These are phyloP conservation scores for Stomorhina lunata DNA, from an alignment of 2,888 invertebrate genomes.

Conservation along the genomic window DNA sequence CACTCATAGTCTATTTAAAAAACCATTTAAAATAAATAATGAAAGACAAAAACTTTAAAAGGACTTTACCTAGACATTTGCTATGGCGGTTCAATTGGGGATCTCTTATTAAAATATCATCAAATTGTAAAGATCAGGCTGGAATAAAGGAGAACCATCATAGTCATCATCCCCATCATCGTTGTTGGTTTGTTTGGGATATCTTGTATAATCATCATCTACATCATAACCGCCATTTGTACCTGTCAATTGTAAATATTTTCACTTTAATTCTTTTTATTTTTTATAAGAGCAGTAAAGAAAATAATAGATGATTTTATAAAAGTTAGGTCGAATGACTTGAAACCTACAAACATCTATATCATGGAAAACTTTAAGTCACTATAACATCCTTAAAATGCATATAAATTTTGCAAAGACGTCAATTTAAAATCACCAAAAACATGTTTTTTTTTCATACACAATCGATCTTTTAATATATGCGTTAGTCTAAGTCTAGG, in stretches of 20 bases:
- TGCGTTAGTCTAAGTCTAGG: too few relatives aligned
- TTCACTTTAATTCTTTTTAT: conserved; percentile 65
- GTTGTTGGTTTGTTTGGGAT: not conserved
- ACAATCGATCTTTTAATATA: too few relatives aligned
- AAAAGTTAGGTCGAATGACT: not conserved
- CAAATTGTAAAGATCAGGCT: conserved; percentile 70
- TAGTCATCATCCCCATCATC: conserved; percentile 23
- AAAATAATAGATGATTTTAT: too few relatives aligned
- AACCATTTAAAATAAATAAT: not conserved
- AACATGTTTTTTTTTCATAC: too few relatives aligned
- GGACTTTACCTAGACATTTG: not conserved
- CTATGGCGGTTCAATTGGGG: conserved; percentile 62
- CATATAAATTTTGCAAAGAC: too few relatives aligned
- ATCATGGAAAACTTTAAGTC: too few relatives aligned
- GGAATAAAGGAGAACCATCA: conserved; percentile 10
- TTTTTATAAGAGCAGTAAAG: too few relatives aligned
- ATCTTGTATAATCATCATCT: conserved; percentile 45
- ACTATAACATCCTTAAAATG: too few relatives aligned
- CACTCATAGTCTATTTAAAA: conserved; percentile 59
- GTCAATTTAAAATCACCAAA: too few relatives aligned
- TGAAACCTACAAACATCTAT: not conserved
- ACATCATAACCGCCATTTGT: conserved; percentile 71
- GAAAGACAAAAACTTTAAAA: not conserved
- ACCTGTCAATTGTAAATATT: conserved; percentile 74
- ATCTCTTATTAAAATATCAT: conserved; percentile 76